Base-by-base conservation (phyloP, 2,888 invertebrate genomes). In the Chrysolina oricalcia region DNA sequence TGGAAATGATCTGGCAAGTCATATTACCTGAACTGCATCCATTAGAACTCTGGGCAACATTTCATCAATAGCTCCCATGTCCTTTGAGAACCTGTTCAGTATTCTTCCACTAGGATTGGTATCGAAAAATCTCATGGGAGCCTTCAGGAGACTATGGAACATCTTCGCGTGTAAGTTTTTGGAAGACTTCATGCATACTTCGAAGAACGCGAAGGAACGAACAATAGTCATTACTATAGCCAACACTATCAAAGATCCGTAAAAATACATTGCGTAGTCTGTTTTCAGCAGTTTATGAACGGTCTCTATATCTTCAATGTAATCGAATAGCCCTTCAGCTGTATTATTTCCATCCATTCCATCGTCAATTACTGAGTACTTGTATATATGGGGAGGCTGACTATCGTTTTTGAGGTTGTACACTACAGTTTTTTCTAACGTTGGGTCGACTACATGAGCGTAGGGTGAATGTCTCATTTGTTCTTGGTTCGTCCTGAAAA, bases 101-200 rank as follows among this genome's bases (percentile, higher is more conserved):
- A 97, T 94, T 68, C 94, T 90, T 50, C 95, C 94, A 81, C 93
- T 92, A 3, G 96, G 95, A 87, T 97, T 97, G 0, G 92, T 93
- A 84, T 97, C 95, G 86, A 96, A 97, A 87, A 97, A 97, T 72
- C 91, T 86, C 89, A 94, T 92, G 0, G 91, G 90, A 3, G 81
- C 80, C 73, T 84, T 83, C 67, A 79, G 87, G 43, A 97, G 91
- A 78, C 93, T 91, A 23, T 91, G 89, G 87, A 97, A 95, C 95
- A 96, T 96, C 21, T 89, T 89, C 82, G 93, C 92, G 88, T 97
- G 97, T 0, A 97, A 89, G 73, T 90, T 91, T 76, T 91, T 92
- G 0, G 96, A 95, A 15, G 95, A 92, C 35, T 91, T 91, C 91
- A 95, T 93, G 85, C 94, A 94, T 71, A 93, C 91, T 89, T 92